phyloP scores from a whole-genome alignment of 2,113 vertebrate species.

The Chamaea fasciata region DNA sequence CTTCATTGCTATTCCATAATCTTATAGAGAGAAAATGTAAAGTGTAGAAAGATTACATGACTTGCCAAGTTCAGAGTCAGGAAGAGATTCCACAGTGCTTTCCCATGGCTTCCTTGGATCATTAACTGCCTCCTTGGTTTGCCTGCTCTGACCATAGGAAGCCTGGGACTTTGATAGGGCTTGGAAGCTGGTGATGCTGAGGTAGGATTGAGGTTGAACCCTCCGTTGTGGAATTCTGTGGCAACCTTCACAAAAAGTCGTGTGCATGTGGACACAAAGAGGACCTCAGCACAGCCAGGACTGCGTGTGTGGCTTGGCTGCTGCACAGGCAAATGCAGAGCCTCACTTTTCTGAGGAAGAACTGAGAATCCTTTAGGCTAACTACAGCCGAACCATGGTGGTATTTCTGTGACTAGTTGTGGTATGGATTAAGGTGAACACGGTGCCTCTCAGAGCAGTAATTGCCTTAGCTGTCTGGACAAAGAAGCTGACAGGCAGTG shows the following conservation, averaged over 20 bases:
- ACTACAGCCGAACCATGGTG: background rate
- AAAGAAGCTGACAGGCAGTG: background rate
- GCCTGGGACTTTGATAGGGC: background rate
- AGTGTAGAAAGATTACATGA: accelerated
- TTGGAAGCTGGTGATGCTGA: background rate
- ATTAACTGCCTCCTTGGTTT: background rate
- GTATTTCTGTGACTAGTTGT: background rate
- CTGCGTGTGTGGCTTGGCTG: background rate
- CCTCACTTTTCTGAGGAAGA: background rate
- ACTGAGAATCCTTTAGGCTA: background rate
- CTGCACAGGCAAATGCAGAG: background rate
- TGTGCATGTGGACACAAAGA: accelerated
- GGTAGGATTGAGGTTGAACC: background rate
- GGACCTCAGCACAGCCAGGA: background rate
- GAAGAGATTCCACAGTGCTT: background rate
- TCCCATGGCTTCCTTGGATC: background rate
- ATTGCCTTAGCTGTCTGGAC: background rate
- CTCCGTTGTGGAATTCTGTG: background rate
- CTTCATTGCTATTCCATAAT: background rate
- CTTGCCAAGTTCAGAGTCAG: background rate
- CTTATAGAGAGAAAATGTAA: background rate
- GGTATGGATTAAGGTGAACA: background rate
- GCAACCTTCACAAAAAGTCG: background rate
- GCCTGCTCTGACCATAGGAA: background rate
- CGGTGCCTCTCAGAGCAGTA: background rate